A percentile compares a stretch with the other conserved stretches of the same genome.
phyloP scores from a whole-genome alignment of 2,797 vertebrate genomes.

The Rhincodon typus region DNA sequence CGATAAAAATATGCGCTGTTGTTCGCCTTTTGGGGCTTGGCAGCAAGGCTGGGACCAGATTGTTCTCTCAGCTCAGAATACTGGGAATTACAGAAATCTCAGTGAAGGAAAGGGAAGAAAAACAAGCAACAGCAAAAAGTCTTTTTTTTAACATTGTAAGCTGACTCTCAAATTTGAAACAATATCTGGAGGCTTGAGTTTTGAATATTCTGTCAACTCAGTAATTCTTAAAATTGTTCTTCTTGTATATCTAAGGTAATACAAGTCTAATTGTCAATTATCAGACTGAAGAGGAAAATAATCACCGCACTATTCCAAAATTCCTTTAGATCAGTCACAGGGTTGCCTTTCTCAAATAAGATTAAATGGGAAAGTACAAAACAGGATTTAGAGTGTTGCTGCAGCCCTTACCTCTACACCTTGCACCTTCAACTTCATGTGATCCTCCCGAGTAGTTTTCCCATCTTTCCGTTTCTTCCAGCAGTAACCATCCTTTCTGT shows the following conservation, averaged over 20 bases:
- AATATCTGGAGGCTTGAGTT: not conserved
- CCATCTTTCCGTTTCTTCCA: slow-evolving; percentile 99
- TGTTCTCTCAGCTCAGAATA: not conserved
- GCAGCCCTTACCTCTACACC: slow-evolving; percentile 82
- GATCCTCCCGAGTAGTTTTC: slow-evolving; percentile 96
- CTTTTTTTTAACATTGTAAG: not conserved
- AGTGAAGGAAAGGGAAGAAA: not conserved
- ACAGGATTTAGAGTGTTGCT: not conserved
- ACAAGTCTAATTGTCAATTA: not conserved
- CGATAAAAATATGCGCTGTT: not conserved
- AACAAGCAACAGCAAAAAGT: not conserved
- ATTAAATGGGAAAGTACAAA: not conserved
- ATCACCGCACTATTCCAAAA: not conserved
- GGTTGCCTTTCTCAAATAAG: not conserved
- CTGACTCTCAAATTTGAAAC: not conserved
- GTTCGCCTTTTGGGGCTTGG: not conserved
- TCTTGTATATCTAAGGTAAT: not conserved
- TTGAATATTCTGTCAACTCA: not conserved
- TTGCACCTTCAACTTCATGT: slow-evolving; percentile 99
- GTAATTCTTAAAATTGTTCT: not conserved
- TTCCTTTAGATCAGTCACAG: not conserved
- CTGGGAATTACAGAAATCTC: too few relatives aligned
- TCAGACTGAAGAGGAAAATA: not conserved
- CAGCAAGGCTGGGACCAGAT: not conserved
- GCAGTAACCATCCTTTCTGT: slow-evolving; percentile 98